phyloP scores from a whole-genome alignment of 2,888 invertebrate genomes.

The Heliconius sara region DNA sequence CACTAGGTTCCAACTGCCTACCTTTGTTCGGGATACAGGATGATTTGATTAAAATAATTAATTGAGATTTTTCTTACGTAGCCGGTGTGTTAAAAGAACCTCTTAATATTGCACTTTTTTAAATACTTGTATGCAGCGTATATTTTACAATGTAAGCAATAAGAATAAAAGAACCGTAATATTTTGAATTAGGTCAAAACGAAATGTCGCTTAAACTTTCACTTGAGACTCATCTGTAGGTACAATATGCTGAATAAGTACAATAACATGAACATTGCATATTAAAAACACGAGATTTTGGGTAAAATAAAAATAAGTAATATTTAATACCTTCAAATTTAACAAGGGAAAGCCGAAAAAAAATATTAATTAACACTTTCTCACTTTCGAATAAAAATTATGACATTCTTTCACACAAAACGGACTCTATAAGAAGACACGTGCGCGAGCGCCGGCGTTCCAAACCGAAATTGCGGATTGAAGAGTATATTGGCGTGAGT shows the following conservation, averaged over 20 bases:
- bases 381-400: conserved; percentile 31
- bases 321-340: conserved; percentile 5
- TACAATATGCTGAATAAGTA: conserved; percentile 19
- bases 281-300: not conserved
- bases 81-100: not conserved
- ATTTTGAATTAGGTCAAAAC: conserved; percentile 23
- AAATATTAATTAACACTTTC: conserved; percentile 4
- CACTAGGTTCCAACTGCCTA: no score
- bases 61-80: no score
- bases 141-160: conserved; percentile 17
- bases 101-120: not conserved
- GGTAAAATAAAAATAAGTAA: not conserved
- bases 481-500: conserved; percentile 46
- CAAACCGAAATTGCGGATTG: conserved; percentile 47
- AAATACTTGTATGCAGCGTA: not conserved
- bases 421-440: conserved; percentile 28
- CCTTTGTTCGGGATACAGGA: no score
- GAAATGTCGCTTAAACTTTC: conserved; percentile 32
- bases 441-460: conserved; percentile 48
- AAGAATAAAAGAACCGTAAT: conserved; percentile 8
- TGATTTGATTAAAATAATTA: no score
- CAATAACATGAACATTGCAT: conserved; percentile 19
- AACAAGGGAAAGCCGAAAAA: not conserved
- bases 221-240: conserved; percentile 21
- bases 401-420: conserved; percentile 27